Percentiles rank a stretch among this genome's conserved stretches.
These are phyloP conservation scores for Paralvinella palmiformis DNA, from an alignment of 1,140 invertebrate genomes.

Conservation along the genomic window DNA sequence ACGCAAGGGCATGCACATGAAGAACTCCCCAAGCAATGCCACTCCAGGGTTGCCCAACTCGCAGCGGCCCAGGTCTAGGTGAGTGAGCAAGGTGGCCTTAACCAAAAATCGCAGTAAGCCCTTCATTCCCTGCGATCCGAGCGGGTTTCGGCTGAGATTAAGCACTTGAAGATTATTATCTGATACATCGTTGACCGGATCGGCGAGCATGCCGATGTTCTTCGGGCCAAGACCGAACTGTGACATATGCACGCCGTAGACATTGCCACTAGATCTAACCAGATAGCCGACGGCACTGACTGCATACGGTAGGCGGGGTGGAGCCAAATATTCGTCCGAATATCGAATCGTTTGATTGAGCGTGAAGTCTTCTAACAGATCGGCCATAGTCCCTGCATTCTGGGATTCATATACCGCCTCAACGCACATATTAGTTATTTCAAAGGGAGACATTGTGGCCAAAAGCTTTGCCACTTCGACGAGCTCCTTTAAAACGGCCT, in stretches of 20 bases:
- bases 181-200: conserved; percentile 14
- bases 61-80: conserved; percentile 17
- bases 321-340: background rate
- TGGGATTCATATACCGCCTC: conserved; percentile 11
- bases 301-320: conserved; percentile 9
- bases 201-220: conserved; percentile 13
- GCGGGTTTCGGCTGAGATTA: conserved; percentile 16
- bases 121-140: conserved; percentile 13
- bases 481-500: background rate
- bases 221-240: conserved; percentile 1
- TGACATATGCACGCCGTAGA: conserved; percentile 18
- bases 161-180: conserved; percentile 19
- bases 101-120: conserved; percentile 17
- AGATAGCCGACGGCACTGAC: conserved; percentile 19
- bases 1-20: conserved; percentile 17
- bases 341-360: conserved; percentile 15
- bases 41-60: conserved; percentile 10
- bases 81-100: conserved; percentile 15
- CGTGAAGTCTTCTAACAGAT: conserved; percentile 12
- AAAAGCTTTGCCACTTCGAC: conserved; percentile 6
- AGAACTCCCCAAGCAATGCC: conserved; percentile 11
- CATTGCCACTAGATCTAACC: background rate
- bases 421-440: conserved; percentile 14
- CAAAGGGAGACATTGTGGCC: background rate
- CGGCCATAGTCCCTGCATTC: conserved; percentile 1